Base-by-base conservation (phyloP, 2,888 invertebrate genomes). In the Plagodis pulveraria region DNA sequence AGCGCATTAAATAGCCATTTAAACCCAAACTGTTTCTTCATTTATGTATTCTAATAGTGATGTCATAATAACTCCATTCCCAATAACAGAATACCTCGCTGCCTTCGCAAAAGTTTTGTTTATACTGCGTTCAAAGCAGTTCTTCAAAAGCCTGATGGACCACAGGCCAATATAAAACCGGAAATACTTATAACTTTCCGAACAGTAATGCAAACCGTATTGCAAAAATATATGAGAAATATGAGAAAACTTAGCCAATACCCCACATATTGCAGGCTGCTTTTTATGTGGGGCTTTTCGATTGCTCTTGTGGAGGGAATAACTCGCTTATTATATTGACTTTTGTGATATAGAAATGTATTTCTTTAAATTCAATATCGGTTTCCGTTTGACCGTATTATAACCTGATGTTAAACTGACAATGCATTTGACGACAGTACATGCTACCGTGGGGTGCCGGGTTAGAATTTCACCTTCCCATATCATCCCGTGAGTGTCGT, bases 191-290 rank as follows among this genome's bases (percentile, higher is more conserved):
- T 12, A 51, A 57, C 42, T 53, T 54, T 40, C 44, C 48, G 40
- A 57, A 57, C 56, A 49, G 60, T 56, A 57, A 58, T 64, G 66
- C 62, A 62, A 62, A 57, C 61, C 66, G 70, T 72, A 79, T 79
- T 80, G 75, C 73, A 71, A 76, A 81, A 83, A 81, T 83, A 83
- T 83, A 81, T 80, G 78, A 71, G 75, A 81, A 83, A 81, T 83
- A 83, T 83, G 81, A 81, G 78, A 70, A 81, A 84, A 84, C 73
- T 84, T 84, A 51, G 58, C 70, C 81, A 83, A 82, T 83, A 79
- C 76, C 69, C 58, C 61, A 70, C 70, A 72, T 76, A 77, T 76
- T 55, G 60, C 55, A 33, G 40, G 50, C 58, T 46, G 58, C 44
- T 56, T 61, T 56, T 61, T 53, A 61, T 56, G 41, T 42, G 44